phyloP scores from a whole-genome alignment of 2,113 vertebrate genomes.

The Tauraco erythrolophus region DNA sequence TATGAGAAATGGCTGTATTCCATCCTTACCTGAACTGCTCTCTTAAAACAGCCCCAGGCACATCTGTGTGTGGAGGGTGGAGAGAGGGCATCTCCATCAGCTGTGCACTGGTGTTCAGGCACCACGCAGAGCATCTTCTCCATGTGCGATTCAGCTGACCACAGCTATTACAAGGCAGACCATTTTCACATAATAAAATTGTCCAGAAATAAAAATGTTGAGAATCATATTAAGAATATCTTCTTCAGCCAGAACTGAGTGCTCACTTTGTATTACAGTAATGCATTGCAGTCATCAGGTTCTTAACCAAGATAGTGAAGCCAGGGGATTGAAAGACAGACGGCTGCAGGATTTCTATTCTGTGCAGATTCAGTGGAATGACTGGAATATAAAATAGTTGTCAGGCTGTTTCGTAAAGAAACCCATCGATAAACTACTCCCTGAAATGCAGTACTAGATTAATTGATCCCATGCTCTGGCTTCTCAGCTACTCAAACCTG shows the following conservation, averaged over 20 bases:
- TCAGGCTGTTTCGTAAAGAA: background rate
- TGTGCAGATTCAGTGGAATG: background rate
- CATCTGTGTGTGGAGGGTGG: background rate
- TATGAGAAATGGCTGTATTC: background rate
- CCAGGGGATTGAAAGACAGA: background rate
- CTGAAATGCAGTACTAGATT: background rate
- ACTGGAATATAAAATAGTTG: background rate
- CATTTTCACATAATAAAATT: background rate
- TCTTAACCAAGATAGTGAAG: background rate
- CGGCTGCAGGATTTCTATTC: background rate
- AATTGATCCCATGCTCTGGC: background rate
- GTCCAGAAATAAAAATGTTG: background rate
- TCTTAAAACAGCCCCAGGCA: background rate
- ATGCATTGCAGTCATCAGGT: background rate
- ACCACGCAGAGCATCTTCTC: background rate
- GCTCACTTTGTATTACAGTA: background rate
- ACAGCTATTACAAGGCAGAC: background rate
- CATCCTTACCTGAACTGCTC: background rate
- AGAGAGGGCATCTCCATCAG: background rate
- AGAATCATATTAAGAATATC: background rate
- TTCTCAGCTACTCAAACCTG: background rate
- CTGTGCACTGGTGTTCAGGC: rapidly evolving
- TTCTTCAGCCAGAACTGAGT: background rate
- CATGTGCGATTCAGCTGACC: background rate
- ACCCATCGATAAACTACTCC: background rate